These are phyloP conservation scores for Eutolmus rufibarbis DNA, from an alignment of 2,888 invertebrate genomes.

Conservation along the genomic window DNA sequence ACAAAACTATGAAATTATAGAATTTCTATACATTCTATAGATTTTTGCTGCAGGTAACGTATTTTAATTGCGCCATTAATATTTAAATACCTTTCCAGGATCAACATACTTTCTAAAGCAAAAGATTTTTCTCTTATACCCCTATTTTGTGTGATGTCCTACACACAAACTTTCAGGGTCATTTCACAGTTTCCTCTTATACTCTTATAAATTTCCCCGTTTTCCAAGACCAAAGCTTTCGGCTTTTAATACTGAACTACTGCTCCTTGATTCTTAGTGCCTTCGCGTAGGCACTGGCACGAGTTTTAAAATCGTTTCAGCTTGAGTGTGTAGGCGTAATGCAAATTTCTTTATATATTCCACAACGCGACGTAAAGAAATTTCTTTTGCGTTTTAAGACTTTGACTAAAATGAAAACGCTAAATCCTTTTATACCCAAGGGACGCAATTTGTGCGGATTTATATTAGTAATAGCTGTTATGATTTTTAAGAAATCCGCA, in stretches of 20 bases:
- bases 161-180: not conserved
- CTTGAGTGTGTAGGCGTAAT: not conserved
- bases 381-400: not conserved
- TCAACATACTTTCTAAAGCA: not conserved
- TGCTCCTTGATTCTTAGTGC: not conserved
- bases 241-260: not conserved
- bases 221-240: not conserved
- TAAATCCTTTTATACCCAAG: not conserved
- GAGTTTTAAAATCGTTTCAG: not conserved
- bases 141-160: not conserved
- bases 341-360: not conserved
- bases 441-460: not conserved
- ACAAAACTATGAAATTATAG: not conserved
- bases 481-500: not conserved
- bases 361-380: not conserved
- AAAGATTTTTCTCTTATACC: not conserved
- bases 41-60: not conserved
- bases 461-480: not conserved
- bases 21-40: not conserved
- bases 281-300: not conserved
- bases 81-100: not conserved
- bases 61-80: not conserved
- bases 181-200: not conserved
- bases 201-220: not conserved
- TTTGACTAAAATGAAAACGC: not conserved